Evolutionary conservation across 2,888 invertebrate genomes (phyloP), one percentile per base, ranked within the genome.

Genomic region (Sarcophaga rosellei): DNA sequence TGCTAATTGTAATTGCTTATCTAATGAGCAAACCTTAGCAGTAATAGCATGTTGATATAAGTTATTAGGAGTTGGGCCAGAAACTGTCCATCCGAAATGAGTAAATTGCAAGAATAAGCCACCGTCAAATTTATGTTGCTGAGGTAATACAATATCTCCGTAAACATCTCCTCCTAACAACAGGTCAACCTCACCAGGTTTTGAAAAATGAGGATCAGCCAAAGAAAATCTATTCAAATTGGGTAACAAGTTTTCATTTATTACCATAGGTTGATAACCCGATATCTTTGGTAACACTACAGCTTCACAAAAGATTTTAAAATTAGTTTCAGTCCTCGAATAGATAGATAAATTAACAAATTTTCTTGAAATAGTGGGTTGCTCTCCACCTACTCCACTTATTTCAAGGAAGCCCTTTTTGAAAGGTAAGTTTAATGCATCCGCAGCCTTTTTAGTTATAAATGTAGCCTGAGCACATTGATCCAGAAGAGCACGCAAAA

Each of bases 391-490:
- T 21, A 82, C 35, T 4, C 85, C 82, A 57, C 10, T 82, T 5
- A 85, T 70, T 72, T 68, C 53, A 10, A 63, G 75, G 68, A 59
- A 77, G 1, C 62, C 73, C 35, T 62, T 79, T 4, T 59, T 15
- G 23, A 59, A 72, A 12, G 57, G n/a, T n/a, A 86, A 66, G 4
- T 61, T 62, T 21, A 86, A 63, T 6, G 69, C 4, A 12, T 86
- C 76, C 21, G 69, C 79, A 4, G 76, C 76, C 44, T 75, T 66
- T 45, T 72, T 20, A 21, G 78, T 65, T 12, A 74, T 85, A n/a
- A 85, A 63, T 4, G 85, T 68, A 5, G 86, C 82, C 47, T 80
- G 84, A 12, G 84, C 70, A 59, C 78, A 75, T 70, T 82, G 85
- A 21, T 86, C 76, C 3, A 85, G 62, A 20, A 85, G 57, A 12